phyloP scores from a whole-genome alignment of 92 coral and sea anemone genomes.

The Metridium senile region DNA sequence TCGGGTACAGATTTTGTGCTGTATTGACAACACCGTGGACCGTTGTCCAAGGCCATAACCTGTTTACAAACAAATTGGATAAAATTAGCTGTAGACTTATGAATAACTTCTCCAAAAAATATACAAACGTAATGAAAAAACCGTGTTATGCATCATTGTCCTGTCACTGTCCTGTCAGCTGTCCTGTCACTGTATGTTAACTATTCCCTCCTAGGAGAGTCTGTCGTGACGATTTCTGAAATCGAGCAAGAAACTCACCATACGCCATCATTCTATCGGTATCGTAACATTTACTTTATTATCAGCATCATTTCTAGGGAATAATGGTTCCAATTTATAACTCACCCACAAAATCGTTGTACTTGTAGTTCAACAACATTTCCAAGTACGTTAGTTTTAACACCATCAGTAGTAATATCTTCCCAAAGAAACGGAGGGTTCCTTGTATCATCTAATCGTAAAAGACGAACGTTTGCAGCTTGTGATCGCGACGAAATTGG shows the following conservation, averaged over 20 bases:
- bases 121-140: too few relatives aligned
- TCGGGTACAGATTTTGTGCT: not conserved
- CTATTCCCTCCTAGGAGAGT: too few relatives aligned
- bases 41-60: not conserved
- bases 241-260: too few relatives aligned
- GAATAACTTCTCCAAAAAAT: too few relatives aligned
- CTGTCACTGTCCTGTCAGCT: too few relatives aligned
- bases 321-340: too few relatives aligned
- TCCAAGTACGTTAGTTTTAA: not conserved
- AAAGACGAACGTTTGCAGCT: not conserved
- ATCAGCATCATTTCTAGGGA: too few relatives aligned
- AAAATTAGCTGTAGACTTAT: not conserved
- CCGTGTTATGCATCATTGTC: too few relatives aligned
- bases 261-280: too few relatives aligned
- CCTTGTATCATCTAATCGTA: slow-evolving; percentile 7
- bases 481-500: slow-evolving; percentile 5
- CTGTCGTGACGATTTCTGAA: too few relatives aligned
- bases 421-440: not conserved
- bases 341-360: not conserved
- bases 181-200: too few relatives aligned
- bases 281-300: too few relatives aligned
- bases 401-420: not conserved
- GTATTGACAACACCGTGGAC: not conserved
- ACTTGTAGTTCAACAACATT: not conserved
- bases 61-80: not conserved